Conservation (phyloP, 1,140 invertebrate genomes). For the Drosophila sp. region DNA sequence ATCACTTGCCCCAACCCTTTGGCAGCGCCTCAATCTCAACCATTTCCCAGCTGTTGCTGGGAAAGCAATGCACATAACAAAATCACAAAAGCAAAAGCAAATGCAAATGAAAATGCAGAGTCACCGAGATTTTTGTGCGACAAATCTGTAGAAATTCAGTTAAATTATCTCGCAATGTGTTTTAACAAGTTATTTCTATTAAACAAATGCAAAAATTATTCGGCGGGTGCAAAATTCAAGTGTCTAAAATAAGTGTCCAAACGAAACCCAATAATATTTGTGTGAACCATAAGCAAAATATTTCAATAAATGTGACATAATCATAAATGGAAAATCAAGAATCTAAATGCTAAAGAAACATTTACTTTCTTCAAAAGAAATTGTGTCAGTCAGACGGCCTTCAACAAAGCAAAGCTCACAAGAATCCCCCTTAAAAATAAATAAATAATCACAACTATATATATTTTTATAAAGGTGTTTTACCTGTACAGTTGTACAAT, state of each 20-base stretch:
- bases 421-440: neutral
- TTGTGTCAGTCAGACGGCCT: constrained; percentile 21
- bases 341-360: neutral
- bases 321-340: neutral
- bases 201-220: constrained; percentile 55
- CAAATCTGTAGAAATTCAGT: constrained; percentile 49
- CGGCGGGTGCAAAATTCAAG: constrained; percentile 53
- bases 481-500: constrained; percentile 41
- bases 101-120: constrained; percentile 8
- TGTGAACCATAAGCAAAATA: constrained; percentile 11
- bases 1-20: neutral
- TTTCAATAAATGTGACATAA: constrained; percentile 27
- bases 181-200: constrained; percentile 65
- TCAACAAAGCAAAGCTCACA: constrained; percentile 17
- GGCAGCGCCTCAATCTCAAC: neutral
- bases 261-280: constrained; percentile 1
- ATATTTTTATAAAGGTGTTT: constrained; percentile 76
- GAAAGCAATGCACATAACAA: constrained; percentile 4
- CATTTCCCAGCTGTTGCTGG: constrained; percentile 28
- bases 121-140: constrained; percentile 23
- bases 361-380: constrained; percentile 18
- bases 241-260: constrained; percentile 35
- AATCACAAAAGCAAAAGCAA: constrained; percentile 26
- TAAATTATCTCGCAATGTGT: constrained; percentile 55
- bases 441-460: constrained; percentile 34